Evolutionary conservation across 1,140 invertebrate species (phyloP).

Genomic region (Ostrea denselamellosa): DNA sequence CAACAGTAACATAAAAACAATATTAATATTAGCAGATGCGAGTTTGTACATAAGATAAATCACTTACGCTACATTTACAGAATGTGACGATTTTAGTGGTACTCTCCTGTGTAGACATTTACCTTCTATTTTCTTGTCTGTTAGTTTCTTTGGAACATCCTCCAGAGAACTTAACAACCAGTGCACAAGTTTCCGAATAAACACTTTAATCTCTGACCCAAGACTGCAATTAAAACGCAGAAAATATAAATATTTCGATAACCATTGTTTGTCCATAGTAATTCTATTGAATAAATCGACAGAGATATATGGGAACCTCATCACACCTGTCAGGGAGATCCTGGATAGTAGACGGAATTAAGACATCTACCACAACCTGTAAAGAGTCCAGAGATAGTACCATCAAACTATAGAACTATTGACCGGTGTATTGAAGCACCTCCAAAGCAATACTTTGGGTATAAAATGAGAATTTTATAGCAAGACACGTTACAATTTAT

Average conservation of each 20-base stretch:
- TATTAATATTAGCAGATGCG: background rate
- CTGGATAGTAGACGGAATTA: slow-evolving; percentile 81
- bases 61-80: too few relatives aligned
- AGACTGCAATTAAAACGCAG: slow-evolving; percentile 61
- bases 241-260: background rate
- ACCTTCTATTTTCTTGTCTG: slow-evolving; percentile 76
- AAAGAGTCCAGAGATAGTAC: background rate
- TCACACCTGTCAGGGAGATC: slow-evolving; percentile 74
- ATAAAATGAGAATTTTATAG: too few relatives aligned
- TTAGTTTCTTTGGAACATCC: slow-evolving; percentile 69
- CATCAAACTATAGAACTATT: too few relatives aligned
- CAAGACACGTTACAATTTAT: too few relatives aligned
- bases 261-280: background rate
- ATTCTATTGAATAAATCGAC: background rate
- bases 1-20: background rate
- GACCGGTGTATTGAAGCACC: too few relatives aligned
- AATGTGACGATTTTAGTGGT: background rate
- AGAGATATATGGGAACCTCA: background rate
- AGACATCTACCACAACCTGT: slow-evolving; percentile 78
- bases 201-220: slow-evolving; percentile 70
- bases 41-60: background rate
- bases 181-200: slow-evolving; percentile 69
- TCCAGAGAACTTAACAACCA: slow-evolving; percentile 74
- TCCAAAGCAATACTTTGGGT: too few relatives aligned
- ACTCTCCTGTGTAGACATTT: slow-evolving; percentile 50